These are phyloP conservation scores for Nemoura dubitans DNA, from an alignment of 2,888 invertebrate species.

Conservation along the genomic window DNA sequence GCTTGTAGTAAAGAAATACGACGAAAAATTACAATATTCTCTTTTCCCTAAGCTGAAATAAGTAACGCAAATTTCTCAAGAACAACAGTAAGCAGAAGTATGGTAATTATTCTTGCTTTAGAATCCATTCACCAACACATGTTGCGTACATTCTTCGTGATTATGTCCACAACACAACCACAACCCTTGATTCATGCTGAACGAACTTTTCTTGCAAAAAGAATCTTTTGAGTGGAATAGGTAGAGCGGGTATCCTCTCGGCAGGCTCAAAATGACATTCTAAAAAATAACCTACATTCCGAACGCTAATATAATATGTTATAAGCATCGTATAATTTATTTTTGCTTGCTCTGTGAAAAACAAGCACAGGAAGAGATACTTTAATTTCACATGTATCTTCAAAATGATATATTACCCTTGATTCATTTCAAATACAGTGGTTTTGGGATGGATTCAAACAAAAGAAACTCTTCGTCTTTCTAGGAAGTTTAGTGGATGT, in stretches of 20 bases:
- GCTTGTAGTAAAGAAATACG: no score
- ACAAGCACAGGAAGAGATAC: neutral
- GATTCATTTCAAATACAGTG: neutral
- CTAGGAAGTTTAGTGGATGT: neutral
- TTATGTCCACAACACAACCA: neutral
- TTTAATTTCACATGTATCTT: neutral
- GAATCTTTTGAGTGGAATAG: neutral
- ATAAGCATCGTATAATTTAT: neutral
- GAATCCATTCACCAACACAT: neutral
- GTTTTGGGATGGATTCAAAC: neutral
- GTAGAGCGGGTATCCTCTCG: neutral
- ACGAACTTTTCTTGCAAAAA: neutral
- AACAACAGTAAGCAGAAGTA: no score
- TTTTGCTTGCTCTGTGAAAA: neutral
- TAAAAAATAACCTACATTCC: conserved; percentile 1
- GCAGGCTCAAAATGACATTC: neutral
- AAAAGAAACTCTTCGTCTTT: neutral
- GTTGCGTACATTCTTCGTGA: neutral
- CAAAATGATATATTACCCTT: neutral
- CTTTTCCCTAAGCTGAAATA: no score
- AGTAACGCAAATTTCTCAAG: no score
- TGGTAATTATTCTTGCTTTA: neutral
- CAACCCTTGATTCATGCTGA: neutral
- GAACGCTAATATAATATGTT: neutral
- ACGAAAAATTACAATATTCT: no score